These are phyloP conservation scores for Semotilus atromaculatus DNA, from an alignment of 2,797 vertebrate species.

Conservation along the genomic window DNA sequence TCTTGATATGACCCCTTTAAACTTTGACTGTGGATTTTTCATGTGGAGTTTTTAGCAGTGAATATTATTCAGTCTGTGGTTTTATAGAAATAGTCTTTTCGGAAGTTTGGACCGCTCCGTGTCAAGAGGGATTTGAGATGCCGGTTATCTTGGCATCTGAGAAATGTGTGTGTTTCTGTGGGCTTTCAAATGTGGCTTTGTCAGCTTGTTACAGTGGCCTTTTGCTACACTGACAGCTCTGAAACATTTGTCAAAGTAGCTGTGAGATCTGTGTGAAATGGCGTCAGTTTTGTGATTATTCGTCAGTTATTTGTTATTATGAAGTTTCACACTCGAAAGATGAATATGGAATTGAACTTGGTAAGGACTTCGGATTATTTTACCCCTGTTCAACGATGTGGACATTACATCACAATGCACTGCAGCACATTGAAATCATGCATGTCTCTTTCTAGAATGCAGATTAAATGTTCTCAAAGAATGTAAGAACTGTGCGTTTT, in stretches of 20 bases:
- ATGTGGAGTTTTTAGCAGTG: conserved; percentile 19
- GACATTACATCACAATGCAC: conserved; percentile 15
- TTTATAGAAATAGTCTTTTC: conserved; percentile 28
- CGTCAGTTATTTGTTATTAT: conserved; percentile 56
- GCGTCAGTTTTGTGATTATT: conserved; percentile 34
- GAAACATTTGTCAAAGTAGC: conserved; percentile 50
- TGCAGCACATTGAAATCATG: background rate
- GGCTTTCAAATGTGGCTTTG: conserved; percentile 46
- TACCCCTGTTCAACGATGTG: background rate
- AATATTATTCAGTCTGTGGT: conserved; percentile 24
- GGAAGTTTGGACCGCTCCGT: background rate
- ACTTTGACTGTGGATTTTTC: conserved; percentile 19
- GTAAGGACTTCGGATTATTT: conserved; percentile 16
- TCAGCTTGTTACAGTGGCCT: conserved; percentile 55
- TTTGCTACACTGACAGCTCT: conserved; percentile 54
- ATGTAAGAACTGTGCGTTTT: no score
- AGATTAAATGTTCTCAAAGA: background rate
- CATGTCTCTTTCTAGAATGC: conserved; percentile 3
- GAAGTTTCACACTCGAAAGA: conserved; percentile 42
- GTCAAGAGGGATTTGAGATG: conserved; percentile 31
- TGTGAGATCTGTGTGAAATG: conserved; percentile 45
- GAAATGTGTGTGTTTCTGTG: conserved; percentile 36
- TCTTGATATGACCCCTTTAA: conserved; percentile 20
- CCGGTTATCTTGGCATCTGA: conserved; percentile 14
- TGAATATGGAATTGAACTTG: conserved; percentile 40